Conservation (phyloP, 2,888 invertebrate species). For the Endotricha flammealis region DNA sequence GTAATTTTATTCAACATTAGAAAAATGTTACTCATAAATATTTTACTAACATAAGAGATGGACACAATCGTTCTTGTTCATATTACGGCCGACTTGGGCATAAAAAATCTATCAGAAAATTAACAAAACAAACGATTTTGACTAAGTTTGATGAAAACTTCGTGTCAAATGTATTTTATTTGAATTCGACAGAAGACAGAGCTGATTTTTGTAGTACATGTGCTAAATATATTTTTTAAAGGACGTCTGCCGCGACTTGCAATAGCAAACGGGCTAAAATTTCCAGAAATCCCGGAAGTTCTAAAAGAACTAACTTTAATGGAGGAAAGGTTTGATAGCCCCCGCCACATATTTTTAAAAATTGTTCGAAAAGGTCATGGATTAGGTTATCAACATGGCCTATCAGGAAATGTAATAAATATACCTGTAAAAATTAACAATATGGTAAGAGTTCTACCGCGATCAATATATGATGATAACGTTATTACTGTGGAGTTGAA, state of each 20-base stretch:
- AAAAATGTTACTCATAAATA: neutral
- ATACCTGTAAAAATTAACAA: constrained; percentile 19
- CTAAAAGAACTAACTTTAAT: constrained; percentile 14
- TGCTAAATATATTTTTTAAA: no score
- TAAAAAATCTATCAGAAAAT: no score
- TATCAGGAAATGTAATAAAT: constrained; percentile 21
- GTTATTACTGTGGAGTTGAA: constrained; percentile 19
- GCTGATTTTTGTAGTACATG: no score
- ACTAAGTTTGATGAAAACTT: no score
- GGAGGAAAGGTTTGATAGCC: constrained; percentile 19
- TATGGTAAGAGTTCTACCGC: constrained; percentile 16
- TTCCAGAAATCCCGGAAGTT: neutral
- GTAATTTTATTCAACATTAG: neutral
- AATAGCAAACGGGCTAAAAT: neutral
- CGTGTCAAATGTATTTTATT: neutral
- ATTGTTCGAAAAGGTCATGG: constrained; percentile 18
- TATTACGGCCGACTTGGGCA: no score
- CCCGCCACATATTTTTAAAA: constrained; percentile 20
- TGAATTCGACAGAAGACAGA: no score
- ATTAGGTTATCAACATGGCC: constrained; percentile 21
- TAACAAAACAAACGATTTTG: no score
- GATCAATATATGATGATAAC: constrained; percentile 14
- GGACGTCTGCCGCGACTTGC: neutral
- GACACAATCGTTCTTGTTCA: no score
- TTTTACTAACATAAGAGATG: no score